These are phyloP conservation scores for Pseudorhombus dupliciocellatus DNA, from an alignment of 2,113 vertebrate species.

Conservation along the genomic window DNA sequence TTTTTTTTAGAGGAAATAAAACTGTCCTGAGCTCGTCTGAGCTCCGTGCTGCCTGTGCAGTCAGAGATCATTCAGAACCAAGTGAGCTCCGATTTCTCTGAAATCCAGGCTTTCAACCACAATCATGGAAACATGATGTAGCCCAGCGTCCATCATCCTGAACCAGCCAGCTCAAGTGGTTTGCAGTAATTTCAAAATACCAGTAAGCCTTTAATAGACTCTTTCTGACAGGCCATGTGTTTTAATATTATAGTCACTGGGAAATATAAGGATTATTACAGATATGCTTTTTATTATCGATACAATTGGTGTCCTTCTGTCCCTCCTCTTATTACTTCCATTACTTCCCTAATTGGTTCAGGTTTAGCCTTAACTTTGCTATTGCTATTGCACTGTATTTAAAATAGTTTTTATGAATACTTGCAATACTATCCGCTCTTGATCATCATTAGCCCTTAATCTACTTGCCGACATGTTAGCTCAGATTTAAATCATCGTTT, in stretches of 20 bases:
- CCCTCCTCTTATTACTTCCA: too few species aligned
- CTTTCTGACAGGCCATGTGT: neutral
- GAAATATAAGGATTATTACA: neutral
- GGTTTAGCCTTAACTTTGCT: neutral
- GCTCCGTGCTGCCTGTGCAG: conserved; percentile 11
- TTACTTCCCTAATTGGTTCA: neutral
- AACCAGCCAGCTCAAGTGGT: conserved; percentile 36
- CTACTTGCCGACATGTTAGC: too few species aligned
- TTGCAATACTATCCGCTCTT: neutral
- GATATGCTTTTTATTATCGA: neutral
- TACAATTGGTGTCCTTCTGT: neutral
- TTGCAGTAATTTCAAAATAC: conserved; percentile 34
- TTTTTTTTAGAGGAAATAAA: conserved; percentile 31
- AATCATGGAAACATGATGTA: conserved; percentile 50
- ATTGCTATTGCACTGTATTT: neutral
- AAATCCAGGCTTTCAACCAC: conserved; percentile 49
- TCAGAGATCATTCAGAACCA: conserved; percentile 42
- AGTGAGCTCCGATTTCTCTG: conserved; percentile 42
- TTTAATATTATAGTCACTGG: neutral
- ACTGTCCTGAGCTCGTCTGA: conserved; percentile 1
- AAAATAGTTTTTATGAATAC: neutral
- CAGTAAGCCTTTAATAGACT: conserved; percentile 38
- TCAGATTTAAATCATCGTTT: neutral
- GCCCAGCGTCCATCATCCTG: conserved; percentile 13
- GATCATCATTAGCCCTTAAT: too few species aligned